These are phyloP conservation scores for Autographa gamma DNA, from an alignment of 2,888 invertebrate genomes.

Conservation along the genomic window DNA sequence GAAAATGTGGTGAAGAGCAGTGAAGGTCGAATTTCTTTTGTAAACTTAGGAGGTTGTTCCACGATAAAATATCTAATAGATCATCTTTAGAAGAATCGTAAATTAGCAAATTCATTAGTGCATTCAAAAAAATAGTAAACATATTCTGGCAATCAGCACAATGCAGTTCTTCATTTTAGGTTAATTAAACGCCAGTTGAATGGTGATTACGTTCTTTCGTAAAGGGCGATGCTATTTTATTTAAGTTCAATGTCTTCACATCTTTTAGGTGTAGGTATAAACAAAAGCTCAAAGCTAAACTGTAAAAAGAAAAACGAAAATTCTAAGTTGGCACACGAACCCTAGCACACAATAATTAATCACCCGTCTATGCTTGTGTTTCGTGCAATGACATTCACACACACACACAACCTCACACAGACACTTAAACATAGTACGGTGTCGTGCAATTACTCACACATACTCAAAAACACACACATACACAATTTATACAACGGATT, in stretches of 20 bases:
- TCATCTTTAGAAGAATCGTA: too few species aligned
- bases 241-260: neutral
- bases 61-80: too few species aligned
- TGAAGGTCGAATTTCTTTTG: too few species aligned
- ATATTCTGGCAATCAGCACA: too few species aligned
- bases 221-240: too few species aligned
- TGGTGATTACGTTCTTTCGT: too few species aligned
- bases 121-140: too few species aligned
- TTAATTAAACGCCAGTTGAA: too few species aligned
- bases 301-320: neutral
- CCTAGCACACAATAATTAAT: slow-evolving; percentile 7
- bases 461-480: neutral
- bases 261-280: neutral
- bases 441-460: slow-evolving; percentile 3
- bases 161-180: too few species aligned
- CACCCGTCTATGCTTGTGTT: slow-evolving; percentile 4
- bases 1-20: too few species aligned
- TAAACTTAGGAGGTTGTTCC: too few species aligned
- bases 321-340: slow-evolving; percentile 2
- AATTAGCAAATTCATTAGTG: too few species aligned
- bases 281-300: neutral
- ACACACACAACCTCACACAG: neutral
- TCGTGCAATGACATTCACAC: slow-evolving; percentile 8
- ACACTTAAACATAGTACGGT: neutral
- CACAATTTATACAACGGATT: neutral